Conservation (phyloP, 2,888 invertebrate genomes). For the Acanthosepion lycidas region DNA sequence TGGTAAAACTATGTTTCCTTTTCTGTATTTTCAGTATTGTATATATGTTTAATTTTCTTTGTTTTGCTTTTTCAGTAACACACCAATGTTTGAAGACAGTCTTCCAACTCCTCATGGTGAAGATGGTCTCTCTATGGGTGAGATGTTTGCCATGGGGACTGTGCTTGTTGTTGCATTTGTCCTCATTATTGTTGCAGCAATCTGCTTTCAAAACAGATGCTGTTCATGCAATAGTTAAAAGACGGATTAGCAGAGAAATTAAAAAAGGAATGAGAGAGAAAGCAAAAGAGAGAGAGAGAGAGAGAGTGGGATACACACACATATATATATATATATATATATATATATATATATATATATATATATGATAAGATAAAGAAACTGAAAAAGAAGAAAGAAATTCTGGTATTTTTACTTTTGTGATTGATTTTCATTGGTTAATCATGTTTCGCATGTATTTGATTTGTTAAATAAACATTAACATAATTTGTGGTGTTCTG, state of each 20-base stretch:
- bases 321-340: no score
- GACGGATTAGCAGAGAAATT: background rate
- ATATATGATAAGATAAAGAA: no score
- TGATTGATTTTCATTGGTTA: no score
- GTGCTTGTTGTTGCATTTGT: conserved; percentile 40
- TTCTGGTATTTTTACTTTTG: no score
- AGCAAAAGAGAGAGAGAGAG: background rate
- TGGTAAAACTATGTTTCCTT: no score
- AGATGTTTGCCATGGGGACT: conserved; percentile 40
- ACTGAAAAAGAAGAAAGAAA: no score
- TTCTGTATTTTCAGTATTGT: no score
- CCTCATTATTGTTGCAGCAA: conserved; percentile 33
- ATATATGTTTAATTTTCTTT: background rate
- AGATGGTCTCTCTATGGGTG: conserved; percentile 20
- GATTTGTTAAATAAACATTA: no score
- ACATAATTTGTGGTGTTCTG: no score
- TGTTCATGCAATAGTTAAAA: conserved; percentile 24
- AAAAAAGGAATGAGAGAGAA: background rate
- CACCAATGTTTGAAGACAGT: conserved; percentile 42
- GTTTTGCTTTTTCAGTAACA: background rate
- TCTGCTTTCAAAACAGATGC: conserved; percentile 41
- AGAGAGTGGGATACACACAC: no score
- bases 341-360: no score
- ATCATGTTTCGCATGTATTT: no score
- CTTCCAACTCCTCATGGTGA: conserved; percentile 24